Evolutionary conservation across 2,888 invertebrate genomes (phyloP).

Genomic region (Athrips mouffetella): DNA sequence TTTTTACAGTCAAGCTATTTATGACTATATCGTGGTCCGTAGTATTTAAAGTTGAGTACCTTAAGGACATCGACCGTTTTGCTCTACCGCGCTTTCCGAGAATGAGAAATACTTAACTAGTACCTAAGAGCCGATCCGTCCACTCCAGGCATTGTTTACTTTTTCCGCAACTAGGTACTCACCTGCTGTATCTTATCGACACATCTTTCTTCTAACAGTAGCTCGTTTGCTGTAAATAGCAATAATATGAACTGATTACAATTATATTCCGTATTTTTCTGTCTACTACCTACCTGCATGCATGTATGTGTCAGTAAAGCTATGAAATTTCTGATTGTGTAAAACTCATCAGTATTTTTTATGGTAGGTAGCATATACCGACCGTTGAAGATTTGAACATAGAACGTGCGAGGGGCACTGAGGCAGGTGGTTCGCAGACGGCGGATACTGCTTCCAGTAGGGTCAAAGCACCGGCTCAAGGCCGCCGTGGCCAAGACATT

Average conservation of each 20-base stretch:
- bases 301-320: neutral
- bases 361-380: constrained; percentile 3
- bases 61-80: constrained; percentile 45
- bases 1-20: constrained; percentile 20
- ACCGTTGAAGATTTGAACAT: constrained; percentile 14
- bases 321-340: neutral
- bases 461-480: constrained; percentile 71
- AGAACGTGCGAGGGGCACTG: constrained; percentile 45
- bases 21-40: too few relatives aligned
- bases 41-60: constrained; percentile 30
- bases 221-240: neutral
- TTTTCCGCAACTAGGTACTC: constrained; percentile 4
- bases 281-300: neutral
- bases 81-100: constrained; percentile 36
- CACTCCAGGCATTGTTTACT: constrained; percentile 14
- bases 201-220: constrained; percentile 9
- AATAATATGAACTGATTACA: neutral
- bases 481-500: constrained; percentile 56
- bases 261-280: neutral
- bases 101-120: constrained; percentile 22
- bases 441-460: constrained; percentile 49
- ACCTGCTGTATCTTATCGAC: constrained; percentile 1
- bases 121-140: constrained; percentile 11
- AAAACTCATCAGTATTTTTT: neutral
- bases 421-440: constrained; percentile 56